Evolutionary conservation across 1,140 invertebrate genomes (phyloP).

Genomic region (Drepana arcuata): DNA sequence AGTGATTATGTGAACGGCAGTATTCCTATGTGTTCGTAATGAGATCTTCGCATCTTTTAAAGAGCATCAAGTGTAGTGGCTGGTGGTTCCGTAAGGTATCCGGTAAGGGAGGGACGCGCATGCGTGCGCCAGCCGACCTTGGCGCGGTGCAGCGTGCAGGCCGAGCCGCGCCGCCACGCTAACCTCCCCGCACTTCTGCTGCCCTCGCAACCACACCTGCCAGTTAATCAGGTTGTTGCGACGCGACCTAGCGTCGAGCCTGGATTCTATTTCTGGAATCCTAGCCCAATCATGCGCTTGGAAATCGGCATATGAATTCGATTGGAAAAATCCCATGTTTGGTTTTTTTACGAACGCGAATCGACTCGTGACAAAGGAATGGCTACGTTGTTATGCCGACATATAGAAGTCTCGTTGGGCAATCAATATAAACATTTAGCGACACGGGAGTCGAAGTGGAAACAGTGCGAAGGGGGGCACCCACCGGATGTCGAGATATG

Average conservation of each 20-base stretch:
- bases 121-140: constrained; percentile 61
- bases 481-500: constrained; percentile 44
- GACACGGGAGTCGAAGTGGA: constrained; percentile 27
- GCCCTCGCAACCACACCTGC: constrained; percentile 27
- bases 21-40: too few relatives aligned
- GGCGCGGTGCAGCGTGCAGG: constrained; percentile 54
- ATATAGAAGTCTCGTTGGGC: constrained; percentile 6
- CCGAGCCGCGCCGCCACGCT: constrained; percentile 16
- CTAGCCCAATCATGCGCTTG: constrained; percentile 4
- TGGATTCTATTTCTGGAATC: constrained; percentile 46
- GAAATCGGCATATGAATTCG: background rate
- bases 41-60: too few relatives aligned
- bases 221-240: constrained; percentile 51
- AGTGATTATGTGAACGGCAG: too few relatives aligned
- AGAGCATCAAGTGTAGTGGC: constrained; percentile 32
- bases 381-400: background rate
- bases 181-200: constrained; percentile 1
- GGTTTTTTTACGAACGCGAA: too few relatives aligned
- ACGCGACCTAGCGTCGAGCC: constrained; percentile 34
- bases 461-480: constrained; percentile 26
- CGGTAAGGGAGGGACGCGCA: constrained; percentile 28
- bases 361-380: too few relatives aligned
- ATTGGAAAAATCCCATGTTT: too few relatives aligned
- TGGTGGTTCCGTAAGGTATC: constrained; percentile 34
- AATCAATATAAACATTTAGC: constrained; percentile 22